A percentile compares a stretch with the other conserved stretches of the same genome.
Conservation (phyloP, 2,888 invertebrate genomes). For the Atherix ibis region DNA sequence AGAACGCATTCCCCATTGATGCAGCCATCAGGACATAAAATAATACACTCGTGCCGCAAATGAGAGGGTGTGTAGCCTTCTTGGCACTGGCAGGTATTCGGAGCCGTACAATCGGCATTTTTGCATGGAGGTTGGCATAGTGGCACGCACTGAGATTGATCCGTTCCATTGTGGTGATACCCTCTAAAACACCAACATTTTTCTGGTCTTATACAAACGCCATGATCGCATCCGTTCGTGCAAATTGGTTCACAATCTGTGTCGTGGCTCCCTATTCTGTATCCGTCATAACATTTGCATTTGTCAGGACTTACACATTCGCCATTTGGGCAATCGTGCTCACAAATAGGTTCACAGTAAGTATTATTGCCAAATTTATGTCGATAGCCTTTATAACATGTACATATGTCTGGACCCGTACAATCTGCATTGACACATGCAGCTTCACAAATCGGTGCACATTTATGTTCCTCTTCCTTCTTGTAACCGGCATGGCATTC, state of each 20-base stretch:
- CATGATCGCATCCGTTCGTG: conserved; percentile 35
- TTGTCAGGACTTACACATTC: conserved; percentile 13
- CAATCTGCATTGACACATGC: conserved; percentile 36
- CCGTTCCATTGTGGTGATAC: conserved; percentile 17
- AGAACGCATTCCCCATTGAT: too few relatives aligned
- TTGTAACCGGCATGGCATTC: conserved; percentile 32
- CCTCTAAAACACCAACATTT: conserved; percentile 34
- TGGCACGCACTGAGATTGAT: conserved; percentile 3
- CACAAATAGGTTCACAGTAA: conserved; percentile 5
- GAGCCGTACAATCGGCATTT: conserved; percentile 20
- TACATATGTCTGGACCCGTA: conserved; percentile 39
- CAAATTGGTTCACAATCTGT: conserved; percentile 39
- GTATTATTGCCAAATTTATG: not conserved
- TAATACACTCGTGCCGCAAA: too few relatives aligned
- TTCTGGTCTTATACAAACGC: conserved; percentile 20
- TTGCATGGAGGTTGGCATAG: conserved; percentile 8
- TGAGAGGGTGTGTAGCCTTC: conserved; percentile 29
- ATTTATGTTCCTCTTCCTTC: conserved; percentile 11
- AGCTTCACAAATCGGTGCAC: conserved; percentile 25
- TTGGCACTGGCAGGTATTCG: conserved; percentile 35
- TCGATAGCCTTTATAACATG: conserved; percentile 35
- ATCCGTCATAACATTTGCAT: too few relatives aligned
- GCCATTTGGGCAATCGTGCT: conserved; percentile 8
- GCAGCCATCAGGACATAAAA: too few relatives aligned
- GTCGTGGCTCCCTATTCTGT: too few relatives aligned